phyloP scores from a whole-genome alignment of 2,113 vertebrate species.

The Mesoclemmys tuberculata region DNA sequence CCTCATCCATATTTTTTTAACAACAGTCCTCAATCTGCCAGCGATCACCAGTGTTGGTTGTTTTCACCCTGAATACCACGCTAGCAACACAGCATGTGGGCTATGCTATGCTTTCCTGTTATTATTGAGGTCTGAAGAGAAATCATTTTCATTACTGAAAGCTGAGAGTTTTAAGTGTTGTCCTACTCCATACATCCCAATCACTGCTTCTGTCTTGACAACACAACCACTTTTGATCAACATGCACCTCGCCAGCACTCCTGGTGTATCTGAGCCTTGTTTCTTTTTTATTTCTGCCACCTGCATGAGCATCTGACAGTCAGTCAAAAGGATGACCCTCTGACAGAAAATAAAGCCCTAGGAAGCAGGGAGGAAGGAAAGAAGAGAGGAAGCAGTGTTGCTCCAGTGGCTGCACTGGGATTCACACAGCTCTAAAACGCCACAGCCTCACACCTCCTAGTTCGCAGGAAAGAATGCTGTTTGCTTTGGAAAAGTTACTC shows the following conservation, averaged over 20 bases:
- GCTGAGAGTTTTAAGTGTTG: background rate
- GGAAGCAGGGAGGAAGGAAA: constrained; percentile 84
- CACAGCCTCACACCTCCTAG: background rate
- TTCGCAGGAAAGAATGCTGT: constrained; percentile 76
- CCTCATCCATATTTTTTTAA: background rate
- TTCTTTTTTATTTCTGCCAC: constrained; percentile 44
- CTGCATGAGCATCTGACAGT: constrained; percentile 48
- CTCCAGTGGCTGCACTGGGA: constrained; percentile 76
- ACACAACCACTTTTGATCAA: background rate
- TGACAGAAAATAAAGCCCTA: constrained; percentile 61
- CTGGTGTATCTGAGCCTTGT: background rate
- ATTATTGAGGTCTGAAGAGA: background rate
- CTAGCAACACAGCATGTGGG: background rate
- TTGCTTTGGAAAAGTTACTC: constrained; percentile 79
- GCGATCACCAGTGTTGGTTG: background rate
- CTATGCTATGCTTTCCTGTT: background rate
- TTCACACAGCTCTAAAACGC: constrained; percentile 79
- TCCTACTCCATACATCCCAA: background rate
- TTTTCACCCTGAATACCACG: background rate
- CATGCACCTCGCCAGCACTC: background rate
- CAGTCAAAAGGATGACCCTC: constrained; percentile 65
- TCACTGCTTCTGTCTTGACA: background rate
- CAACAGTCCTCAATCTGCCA: background rate
- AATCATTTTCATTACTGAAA: background rate
- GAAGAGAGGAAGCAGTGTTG: constrained; percentile 81